These are phyloP conservation scores for Pyralis farinalis DNA, from an alignment of 2,888 invertebrate species.

Conservation along the genomic window DNA sequence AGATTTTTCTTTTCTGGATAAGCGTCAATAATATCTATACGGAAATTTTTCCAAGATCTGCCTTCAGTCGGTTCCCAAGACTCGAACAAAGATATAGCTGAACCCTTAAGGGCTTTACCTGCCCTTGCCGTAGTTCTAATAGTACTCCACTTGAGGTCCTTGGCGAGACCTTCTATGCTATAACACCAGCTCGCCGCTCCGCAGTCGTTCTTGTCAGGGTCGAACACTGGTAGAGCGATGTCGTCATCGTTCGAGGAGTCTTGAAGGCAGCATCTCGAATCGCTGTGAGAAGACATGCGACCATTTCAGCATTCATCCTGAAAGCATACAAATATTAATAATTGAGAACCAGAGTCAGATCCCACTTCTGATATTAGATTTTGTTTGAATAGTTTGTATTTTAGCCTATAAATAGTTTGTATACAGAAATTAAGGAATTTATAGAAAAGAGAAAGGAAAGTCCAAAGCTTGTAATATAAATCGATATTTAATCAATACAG, in stretches of 20 bases:
- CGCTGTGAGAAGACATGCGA: conserved; percentile 1
- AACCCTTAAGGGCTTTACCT: conserved; percentile 17
- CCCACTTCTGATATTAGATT: conserved; percentile 6
- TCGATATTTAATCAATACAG: too few species aligned
- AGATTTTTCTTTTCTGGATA: too few species aligned
- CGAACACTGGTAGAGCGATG: too few species aligned
- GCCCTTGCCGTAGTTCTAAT: too few species aligned
- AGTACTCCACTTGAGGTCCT: conserved; percentile 14
- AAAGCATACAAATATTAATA: neutral
- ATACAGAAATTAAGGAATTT: too few species aligned
- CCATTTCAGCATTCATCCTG: conserved; percentile 4
- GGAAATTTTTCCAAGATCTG: conserved; percentile 18
- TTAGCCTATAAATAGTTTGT: too few species aligned
- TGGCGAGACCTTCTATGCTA: conserved; percentile 9
- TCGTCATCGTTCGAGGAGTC: neutral
- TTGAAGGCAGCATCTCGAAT: conserved; percentile 6
- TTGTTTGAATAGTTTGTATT: too few species aligned
- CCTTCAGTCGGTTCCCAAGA: conserved; percentile 17
- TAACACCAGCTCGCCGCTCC: conserved; percentile 12
- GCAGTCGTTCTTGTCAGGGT: conserved; percentile 6
- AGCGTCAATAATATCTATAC: neutral
- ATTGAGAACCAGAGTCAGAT: neutral
- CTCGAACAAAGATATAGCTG: conserved; percentile 19
- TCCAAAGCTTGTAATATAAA: too few species aligned
- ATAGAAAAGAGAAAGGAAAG: too few species aligned